Evolutionary conservation across 1,140 invertebrate species (phyloP).

Genomic region (Atta cephalotes): DNA sequence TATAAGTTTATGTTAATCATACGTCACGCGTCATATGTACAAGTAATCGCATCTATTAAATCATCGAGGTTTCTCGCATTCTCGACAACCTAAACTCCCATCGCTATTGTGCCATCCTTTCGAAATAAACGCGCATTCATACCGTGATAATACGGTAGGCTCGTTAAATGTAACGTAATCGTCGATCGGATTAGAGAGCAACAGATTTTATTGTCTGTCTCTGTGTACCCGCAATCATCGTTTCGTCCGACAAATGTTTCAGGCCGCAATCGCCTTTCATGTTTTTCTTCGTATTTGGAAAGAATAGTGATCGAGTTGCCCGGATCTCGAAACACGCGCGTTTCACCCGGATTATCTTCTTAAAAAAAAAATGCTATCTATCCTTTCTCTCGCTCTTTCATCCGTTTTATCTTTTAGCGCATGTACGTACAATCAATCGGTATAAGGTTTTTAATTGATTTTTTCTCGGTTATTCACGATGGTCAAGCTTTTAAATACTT

Average conservation of each 20-base stretch:
- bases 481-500: background rate
- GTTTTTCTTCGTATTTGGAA: slow-evolving; percentile 15
- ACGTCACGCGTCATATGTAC: slow-evolving; percentile 4
- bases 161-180: slow-evolving; percentile 55
- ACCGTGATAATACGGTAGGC: slow-evolving; percentile 36
- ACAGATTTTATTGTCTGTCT: slow-evolving; percentile 81
- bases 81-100: slow-evolving; percentile 15
- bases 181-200: slow-evolving; percentile 54
- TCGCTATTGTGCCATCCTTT: slow-evolving; percentile 21
- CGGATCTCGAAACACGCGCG: slow-evolving; percentile 58
- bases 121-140: background rate
- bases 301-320: slow-evolving; percentile 23
- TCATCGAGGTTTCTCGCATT: slow-evolving; percentile 8
- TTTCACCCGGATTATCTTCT: slow-evolving; percentile 21
- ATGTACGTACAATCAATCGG: slow-evolving; percentile 36
- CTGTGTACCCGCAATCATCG: slow-evolving; percentile 58
- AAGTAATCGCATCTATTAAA: slow-evolving; percentile 11
- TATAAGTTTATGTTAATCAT: slow-evolving; percentile 12
- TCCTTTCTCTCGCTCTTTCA: background rate
- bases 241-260: slow-evolving; percentile 11
- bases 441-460: background rate
- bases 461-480: background rate
- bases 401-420: slow-evolving; percentile 6
- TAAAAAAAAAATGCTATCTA: background rate
- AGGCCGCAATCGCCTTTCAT: background rate